These are phyloP conservation scores for Pseudorhombus dupliciocellatus DNA, from an alignment of 2,113 vertebrate genomes.

Conservation along the genomic window DNA sequence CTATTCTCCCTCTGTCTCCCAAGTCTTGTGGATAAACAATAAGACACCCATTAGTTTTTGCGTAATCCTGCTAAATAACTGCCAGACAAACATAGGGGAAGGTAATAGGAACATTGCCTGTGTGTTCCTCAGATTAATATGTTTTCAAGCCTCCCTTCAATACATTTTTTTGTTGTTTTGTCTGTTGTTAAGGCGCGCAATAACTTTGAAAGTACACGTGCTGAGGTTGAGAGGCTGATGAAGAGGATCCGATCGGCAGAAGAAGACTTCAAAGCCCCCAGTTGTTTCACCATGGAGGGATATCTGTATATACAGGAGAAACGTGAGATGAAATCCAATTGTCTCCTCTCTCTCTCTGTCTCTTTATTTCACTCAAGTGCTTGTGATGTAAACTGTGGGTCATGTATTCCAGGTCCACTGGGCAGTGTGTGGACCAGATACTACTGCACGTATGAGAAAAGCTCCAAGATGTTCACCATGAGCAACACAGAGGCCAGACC, in stretches of 20 bases:
- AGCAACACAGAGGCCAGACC: conserved; percentile 91
- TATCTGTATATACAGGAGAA: conserved; percentile 97
- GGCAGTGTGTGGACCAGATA: conserved; percentile 96
- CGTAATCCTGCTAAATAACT: no score
- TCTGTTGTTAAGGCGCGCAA: conserved; percentile 88
- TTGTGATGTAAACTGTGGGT: background rate
- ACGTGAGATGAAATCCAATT: conserved; percentile 80
- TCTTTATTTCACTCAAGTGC: background rate
- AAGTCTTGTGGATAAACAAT: no score
- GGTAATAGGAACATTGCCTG: no score
- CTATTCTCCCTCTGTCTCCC: no score
- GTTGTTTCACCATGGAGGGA: conserved; percentile 96
- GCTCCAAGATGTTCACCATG: conserved; percentile 95
- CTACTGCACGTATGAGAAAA: conserved; percentile 96
- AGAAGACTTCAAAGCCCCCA: conserved; percentile 93
- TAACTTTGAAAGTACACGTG: conserved; percentile 98
- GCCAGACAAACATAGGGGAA: no score
- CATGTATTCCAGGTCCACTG: conserved; percentile 84
- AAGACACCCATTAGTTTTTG: no score
- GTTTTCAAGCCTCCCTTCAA: background rate
- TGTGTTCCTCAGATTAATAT: no score
- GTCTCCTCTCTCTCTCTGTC: background rate
- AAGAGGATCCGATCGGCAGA: conserved; percentile 95
- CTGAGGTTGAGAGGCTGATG: conserved; percentile 96
- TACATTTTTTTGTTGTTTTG: background rate